Base-by-base conservation (phyloP, 2,797 vertebrate species). In the Valencia hispanica region DNA sequence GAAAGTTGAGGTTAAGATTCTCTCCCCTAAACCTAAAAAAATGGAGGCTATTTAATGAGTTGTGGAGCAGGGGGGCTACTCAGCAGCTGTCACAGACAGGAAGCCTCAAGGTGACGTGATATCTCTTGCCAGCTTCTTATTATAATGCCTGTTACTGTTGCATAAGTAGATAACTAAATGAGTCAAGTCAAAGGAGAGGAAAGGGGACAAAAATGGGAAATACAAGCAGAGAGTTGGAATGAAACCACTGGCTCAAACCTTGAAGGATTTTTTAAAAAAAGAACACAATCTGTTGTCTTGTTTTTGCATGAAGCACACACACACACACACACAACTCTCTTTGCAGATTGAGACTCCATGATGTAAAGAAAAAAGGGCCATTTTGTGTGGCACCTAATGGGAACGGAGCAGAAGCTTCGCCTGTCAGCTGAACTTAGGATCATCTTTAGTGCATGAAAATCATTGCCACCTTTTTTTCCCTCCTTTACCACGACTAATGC, bases 121-220 rank as follows among this genome's bases (percentile, higher is more conserved):
- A 87, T 79, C 80, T 84, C 86, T 85, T 91, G 90, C 90, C 91
- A 92, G 89, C 88, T 88, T 89, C 82, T 93, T 91, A 89, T 91
- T 84, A 84, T 84, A 11, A 68, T 27, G 80, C 79, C 81, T 80
- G 70, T 81, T 85, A 36, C 74, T 77, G 82, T 92, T 92, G 88
- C 91, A 82, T 92, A 92, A 94, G 79, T 73, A 81, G 57, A 39
- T 74, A 88, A 84, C 91, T 83, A 90, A 86, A 92, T 84, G 78
- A 77, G 73, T 77, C 82, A 68, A 80, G 59, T 63, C 57, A 57
- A 80, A 51, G 25, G 65, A 79, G 74, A 63, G 70, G 70, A 27
- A 43, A 36, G 45, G 8, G 65, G 47, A 66, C 6, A 41, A 39
- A n/a, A 74, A 36, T 5, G 1, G 15, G 32, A 47, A 36, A 34